Conservation (phyloP, 1,140 invertebrate genomes). For the Lepidostoma basale region DNA sequence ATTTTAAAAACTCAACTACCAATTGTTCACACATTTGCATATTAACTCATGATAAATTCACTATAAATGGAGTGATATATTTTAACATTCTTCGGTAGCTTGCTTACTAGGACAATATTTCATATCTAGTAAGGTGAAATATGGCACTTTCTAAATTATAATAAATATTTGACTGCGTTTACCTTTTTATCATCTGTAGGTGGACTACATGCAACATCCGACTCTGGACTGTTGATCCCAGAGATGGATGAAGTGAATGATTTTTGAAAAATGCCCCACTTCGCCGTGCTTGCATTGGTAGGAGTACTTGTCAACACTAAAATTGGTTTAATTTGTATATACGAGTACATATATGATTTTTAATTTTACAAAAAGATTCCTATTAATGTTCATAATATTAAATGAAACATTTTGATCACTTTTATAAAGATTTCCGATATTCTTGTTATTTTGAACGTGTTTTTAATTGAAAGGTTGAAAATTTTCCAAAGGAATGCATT, state of each 20-base stretch:
- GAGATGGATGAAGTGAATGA: slow-evolving; percentile 55
- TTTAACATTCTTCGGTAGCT: background rate
- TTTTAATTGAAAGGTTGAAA: no score
- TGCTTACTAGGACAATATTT: background rate
- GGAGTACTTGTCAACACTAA: slow-evolving; percentile 56
- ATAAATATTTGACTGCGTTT: background rate
- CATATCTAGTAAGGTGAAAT: background rate
- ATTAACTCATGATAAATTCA: background rate
- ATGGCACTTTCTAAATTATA: background rate
- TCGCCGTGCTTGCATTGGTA: slow-evolving; percentile 49
- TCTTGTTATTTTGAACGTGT: no score
- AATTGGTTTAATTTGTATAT: no score
- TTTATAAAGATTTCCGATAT: no score
- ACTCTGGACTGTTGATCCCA: slow-evolving; percentile 52
- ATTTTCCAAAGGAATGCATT: no score
- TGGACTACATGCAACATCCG: slow-evolving; percentile 50
- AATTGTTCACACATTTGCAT: background rate
- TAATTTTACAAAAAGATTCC: no score
- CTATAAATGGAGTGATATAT: background rate
- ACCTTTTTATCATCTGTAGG: slow-evolving; percentile 52
- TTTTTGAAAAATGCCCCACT: slow-evolving; percentile 55
- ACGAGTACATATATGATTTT: no score
- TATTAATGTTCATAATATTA: no score
- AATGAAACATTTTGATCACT: no score
- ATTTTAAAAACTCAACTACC: no score